Evolutionary conservation across 2,888 invertebrate genomes (phyloP), one percentile per base, ranked within the genome.

Genomic region (Rotaria sp.): DNA sequence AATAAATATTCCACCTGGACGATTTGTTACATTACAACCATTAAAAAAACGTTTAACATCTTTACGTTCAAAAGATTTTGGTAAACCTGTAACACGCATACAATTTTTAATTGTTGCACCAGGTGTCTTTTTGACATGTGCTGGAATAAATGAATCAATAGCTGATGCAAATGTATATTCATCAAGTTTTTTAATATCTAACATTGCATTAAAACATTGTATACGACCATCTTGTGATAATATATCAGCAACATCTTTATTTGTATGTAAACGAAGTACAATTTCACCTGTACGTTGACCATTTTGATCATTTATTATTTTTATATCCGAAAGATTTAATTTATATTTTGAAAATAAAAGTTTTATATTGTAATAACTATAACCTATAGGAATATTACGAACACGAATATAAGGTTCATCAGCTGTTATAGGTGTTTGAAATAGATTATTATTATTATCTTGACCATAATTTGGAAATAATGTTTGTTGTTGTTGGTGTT

Each of bases 311-410:
- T 94, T 95, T 24, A 95, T 94, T 91, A 96, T 93, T 91, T 96
- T 96, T 85, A 96, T 94, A 26, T 96, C 95, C 89, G 94, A 94
- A 88, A 94, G 94, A 84, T 94, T 94, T 87, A 96, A 95, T 88
- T 93, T 93, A 80, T 94, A 91, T 80, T 94, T 95, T 11, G 93
- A 93, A 90, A 96, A 96, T 89, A 96, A 94, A 86, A 94, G 93
- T 24, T 95, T 93, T 0, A 96, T 92, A 89, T 96, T 96, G 67
- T 94, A 94, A 90, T 95, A 95, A 84, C 94, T 94, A 2, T 94
- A 94, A 88, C 92, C 92, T 35, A 93, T 93, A 10, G 95, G 94
- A 90, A 96, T 93, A 88, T 94, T 94, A 48, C 93, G 92, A 11
- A 95, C 92, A 89, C 94, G 94, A 4, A 96, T 93, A 86, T 87